phyloP scores from a whole-genome alignment of 2,888 invertebrate species.

The Noctua fimbriata region DNA sequence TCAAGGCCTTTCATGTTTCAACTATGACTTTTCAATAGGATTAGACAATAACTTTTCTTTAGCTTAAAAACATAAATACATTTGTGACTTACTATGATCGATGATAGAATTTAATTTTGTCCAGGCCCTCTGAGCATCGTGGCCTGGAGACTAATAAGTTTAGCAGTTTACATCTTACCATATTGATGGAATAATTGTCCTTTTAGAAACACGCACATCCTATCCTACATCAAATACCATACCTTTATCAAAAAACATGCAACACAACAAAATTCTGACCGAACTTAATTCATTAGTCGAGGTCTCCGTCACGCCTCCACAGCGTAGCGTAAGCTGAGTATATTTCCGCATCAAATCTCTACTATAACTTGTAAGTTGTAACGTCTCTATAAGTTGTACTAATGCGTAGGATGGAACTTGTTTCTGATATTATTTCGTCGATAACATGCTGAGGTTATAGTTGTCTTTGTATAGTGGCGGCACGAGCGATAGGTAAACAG shows the following conservation, averaged over 20 bases:
- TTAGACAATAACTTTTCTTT: too few relatives aligned
- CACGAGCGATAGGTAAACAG: constrained; percentile 20
- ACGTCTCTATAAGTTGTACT: constrained; percentile 47
- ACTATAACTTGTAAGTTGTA: constrained; percentile 13
- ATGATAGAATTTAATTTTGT: too few relatives aligned
- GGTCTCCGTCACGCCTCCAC: constrained; percentile 46
- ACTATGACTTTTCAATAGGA: too few relatives aligned
- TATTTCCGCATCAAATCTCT: constrained; percentile 49
- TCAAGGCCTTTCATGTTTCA: too few relatives aligned
- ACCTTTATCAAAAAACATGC: not conserved
- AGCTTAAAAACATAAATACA: too few relatives aligned
- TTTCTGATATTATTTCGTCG: constrained; percentile 36
- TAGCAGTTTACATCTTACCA: too few relatives aligned
- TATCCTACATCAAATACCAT: not conserved
- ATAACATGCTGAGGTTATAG: constrained; percentile 14
- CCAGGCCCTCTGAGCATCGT: too few relatives aligned
- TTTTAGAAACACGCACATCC: too few relatives aligned
- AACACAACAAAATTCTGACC: not conserved
- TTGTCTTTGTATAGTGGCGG: constrained; percentile 8
- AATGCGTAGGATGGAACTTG: constrained; percentile 56
- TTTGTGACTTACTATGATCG: too few relatives aligned
- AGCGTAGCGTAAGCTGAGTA: constrained; percentile 42
- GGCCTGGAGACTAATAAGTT: too few relatives aligned
- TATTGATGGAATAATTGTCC: too few relatives aligned
- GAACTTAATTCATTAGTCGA: not conserved